These are phyloP conservation scores for Sebastes trivittatus DNA, from an alignment of 2,797 vertebrate species.

Conservation along the genomic window DNA sequence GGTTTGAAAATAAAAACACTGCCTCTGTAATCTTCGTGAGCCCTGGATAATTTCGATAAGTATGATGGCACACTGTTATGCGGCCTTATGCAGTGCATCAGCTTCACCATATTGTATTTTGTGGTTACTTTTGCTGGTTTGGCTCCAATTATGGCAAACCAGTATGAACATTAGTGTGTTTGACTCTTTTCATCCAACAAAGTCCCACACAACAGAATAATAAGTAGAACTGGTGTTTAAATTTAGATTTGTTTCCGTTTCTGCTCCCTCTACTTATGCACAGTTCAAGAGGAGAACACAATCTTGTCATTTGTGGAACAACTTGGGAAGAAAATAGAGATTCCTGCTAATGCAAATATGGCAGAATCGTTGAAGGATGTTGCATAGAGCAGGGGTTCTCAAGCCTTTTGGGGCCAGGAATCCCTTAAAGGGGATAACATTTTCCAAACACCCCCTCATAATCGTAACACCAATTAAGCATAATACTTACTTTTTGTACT, in stretches of 20 bases:
- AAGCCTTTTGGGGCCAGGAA: too few species aligned
- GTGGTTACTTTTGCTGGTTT: background rate
- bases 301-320: background rate
- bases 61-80: background rate
- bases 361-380: background rate
- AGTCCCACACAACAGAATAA: background rate
- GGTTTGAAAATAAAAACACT: background rate
- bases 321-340: background rate
- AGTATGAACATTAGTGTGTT: background rate
- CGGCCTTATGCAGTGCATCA: background rate
- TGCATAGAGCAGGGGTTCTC: background rate
- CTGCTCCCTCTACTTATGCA: background rate
- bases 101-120: background rate
- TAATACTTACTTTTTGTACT: background rate
- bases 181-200: background rate
- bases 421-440: too few species aligned
- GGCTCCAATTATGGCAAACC: background rate
- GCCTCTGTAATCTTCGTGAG: background rate
- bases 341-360: background rate
- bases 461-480: too few species aligned
- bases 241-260: constrained; percentile 11
- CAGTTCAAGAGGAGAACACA: background rate
- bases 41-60: background rate
- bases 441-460: too few species aligned
- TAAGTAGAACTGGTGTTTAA: background rate